Base-by-base conservation (phyloP, 2,888 invertebrate genomes). In the Hypercompe scribonia region DNA sequence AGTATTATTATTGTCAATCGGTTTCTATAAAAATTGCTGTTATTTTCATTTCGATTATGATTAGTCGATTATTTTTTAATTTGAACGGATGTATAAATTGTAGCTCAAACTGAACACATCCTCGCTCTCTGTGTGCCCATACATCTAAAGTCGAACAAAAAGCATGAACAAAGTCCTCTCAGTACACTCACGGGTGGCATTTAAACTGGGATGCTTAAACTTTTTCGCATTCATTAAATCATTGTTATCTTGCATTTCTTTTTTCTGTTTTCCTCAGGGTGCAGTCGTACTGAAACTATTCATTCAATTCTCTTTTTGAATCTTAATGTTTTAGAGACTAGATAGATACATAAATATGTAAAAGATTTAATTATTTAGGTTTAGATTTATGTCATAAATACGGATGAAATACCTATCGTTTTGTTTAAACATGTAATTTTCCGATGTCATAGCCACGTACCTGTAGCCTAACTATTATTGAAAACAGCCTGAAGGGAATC, bases 221-320 rank as follows among this genome's bases (percentile, higher is more conserved):
- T 89, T 89, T 89, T 89, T 88, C 86, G 79, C 87, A 87, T 89
- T 90, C 91, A 90, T 91, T 92, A 92, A 91, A 92, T 91, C 92
- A 91, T 89, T 89, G 90, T 91, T 91, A 91, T 90, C 90, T 89
- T 85, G 80, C 85, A 84, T 88, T 86, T 88, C 84, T 84, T 87
- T 87, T 87, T 87, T 80, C 83, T 79, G 75, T 72, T 73, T 77
- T 83, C 84, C 84, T 76, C 71, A 68, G 84, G 83, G 84, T 70
- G 74, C 79, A 86, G 78, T 85, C 83, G 81, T 81, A 83, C 80
- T 79, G 79, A 73, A 83, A 86, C 83, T 87, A 84, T 84, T 81
- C 77, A 76, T 83, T 84, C 77, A 68, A 79, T 75, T 73, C 76
- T 78, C 76, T 84, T 81, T 82, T 76, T 69, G 34, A 71, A 64